Evolutionary conservation across 2,797 vertebrate species (phyloP), one percentile per base, ranked within the genome.

Genomic region (Gallinago nigripennis): DNA sequence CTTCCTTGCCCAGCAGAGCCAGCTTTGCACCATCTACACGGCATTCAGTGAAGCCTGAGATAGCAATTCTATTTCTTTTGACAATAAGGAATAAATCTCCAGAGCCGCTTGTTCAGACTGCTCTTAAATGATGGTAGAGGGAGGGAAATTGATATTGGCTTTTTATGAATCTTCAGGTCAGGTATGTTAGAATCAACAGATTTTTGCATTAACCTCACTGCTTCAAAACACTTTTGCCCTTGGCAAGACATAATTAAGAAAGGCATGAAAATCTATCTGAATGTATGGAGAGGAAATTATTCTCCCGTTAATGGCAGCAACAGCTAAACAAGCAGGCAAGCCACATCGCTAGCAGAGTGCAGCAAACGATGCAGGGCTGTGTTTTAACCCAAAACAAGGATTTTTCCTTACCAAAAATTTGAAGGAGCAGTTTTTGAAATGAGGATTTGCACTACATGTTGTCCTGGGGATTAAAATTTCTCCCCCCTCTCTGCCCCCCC

Each of bases 111-210:
- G 31, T 71, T 95, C 78, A 84, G 24, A 66, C 65, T 95, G 64
- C 14, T 91, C 50, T 85, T 95, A 94, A 94, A 91, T 50, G 69
- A 83, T 45, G 61, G 84, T 14, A 90, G 80, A 98, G 97, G 93
- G 94, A 98, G 96, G 86, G 96, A 87, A 90, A 98, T 97, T 95
- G 63, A 83, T 97, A 96, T 95, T 98, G 97, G 95, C 97, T 95
- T 97, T 97, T 98, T 97, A 90, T 96, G 97, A 92, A 72, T 97
- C 96, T 97, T 94, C 96, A 95, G 92, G 90, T 96, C 92, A 97
- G 94, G 89, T 95, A 85, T 93, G 77, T 89, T 97, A 97, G 90
- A 95, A 92, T 96, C 93, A 97, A 97, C 77, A 91, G 91, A 92
- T 97, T 96, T 96, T 93, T 95, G 80, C 54, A 94, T 96, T 97